phyloP scores from a whole-genome alignment of 2,888 invertebrate genomes.

The Choristoneura rosaceana region DNA sequence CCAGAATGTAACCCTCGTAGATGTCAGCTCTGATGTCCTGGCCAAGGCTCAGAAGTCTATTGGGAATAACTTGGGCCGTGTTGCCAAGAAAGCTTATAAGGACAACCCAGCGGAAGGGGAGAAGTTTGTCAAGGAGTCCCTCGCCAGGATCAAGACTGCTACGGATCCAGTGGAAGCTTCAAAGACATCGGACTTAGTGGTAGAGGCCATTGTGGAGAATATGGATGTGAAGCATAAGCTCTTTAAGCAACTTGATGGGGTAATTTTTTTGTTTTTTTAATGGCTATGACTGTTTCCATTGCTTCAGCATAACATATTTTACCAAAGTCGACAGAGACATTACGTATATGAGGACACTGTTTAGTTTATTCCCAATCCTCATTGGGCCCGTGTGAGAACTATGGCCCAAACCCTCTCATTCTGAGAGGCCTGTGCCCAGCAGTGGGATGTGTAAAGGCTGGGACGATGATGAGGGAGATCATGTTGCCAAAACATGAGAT shows the following conservation, averaged over 20 bases:
- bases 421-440: no score
- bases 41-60: conserved; percentile 90
- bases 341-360: no score
- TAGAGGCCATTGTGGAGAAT: conserved; percentile 95
- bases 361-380: no score
- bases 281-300: not conserved
- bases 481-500: no score
- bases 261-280: conserved; percentile 55
- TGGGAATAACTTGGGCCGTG: conserved; percentile 88
- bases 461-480: no score
- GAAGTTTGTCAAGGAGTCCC: conserved; percentile 87
- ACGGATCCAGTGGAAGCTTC: conserved; percentile 87
- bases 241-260: conserved; percentile 89
- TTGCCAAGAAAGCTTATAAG: conserved; percentile 91
- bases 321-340: no score
- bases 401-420: no score
- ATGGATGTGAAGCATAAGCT: conserved; percentile 91
- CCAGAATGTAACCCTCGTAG: conserved; percentile 92
- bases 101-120: conserved; percentile 88
- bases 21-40: conserved; percentile 89
- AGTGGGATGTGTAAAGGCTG: no score
- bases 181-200: conserved; percentile 89
- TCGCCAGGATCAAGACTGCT: conserved; percentile 86
- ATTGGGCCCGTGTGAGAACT: no score
- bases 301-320: no score